These are phyloP conservation scores for Schlechtendalia chinensis DNA, from an alignment of 1,140 invertebrate species.

Conservation along the genomic window DNA sequence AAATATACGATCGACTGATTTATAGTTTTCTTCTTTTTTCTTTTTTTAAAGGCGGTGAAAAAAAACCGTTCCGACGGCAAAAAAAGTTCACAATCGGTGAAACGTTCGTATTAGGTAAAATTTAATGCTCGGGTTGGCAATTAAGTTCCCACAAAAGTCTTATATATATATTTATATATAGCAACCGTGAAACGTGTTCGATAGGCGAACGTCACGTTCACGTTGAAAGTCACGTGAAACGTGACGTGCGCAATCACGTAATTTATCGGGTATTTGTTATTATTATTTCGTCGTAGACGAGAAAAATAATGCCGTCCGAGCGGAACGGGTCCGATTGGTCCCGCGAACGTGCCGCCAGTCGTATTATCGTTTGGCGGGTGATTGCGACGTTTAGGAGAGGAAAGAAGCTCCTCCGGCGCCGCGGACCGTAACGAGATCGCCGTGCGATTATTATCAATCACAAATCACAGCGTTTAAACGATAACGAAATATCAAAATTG, in stretches of 20 bases:
- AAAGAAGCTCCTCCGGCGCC: too few species aligned
- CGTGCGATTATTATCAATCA: background rate
- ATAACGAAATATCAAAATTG: too few species aligned
- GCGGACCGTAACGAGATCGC: conserved; percentile 2
- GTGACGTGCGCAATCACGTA: background rate
- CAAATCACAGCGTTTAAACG: background rate
- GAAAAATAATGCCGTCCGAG: background rate
- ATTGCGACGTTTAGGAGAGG: too few species aligned
- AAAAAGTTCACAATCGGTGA: background rate
- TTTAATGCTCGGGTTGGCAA: background rate
- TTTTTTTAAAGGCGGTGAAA: too few species aligned
- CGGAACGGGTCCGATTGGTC: conserved; percentile 27
- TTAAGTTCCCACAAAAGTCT: background rate
- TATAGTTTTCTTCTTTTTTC: too few species aligned
- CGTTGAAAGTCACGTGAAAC: background rate
- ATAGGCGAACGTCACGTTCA: background rate
- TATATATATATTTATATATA: background rate
- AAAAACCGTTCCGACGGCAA: too few species aligned
- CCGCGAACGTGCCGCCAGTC: background rate
- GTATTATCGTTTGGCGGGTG: background rate
- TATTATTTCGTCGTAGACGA: too few species aligned
- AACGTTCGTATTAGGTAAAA: too few species aligned
- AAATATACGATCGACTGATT: too few species aligned
- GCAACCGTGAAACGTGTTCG: conserved; percentile 15
- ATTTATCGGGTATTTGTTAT: background rate